A percentile compares a stretch with the other conserved stretches of the same genome.
These are phyloP conservation scores for Ephialtes manifestator DNA, from an alignment of 2,888 invertebrate genomes.

Conservation along the genomic window DNA sequence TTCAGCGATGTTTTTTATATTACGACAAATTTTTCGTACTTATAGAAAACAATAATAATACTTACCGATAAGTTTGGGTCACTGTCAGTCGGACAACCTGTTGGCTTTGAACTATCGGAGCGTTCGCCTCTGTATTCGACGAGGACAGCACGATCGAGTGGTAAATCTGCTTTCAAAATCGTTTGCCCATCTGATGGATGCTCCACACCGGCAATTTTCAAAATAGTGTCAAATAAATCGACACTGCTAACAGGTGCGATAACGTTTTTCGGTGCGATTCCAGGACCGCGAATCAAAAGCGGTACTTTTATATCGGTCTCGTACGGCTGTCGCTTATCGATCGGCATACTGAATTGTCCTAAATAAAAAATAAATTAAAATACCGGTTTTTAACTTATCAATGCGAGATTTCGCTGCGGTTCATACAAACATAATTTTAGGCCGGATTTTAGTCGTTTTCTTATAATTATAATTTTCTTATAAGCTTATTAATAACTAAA, in stretches of 20 bases:
- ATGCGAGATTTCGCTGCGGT: not conserved
- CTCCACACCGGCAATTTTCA: conserved; percentile 90
- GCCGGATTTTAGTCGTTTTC: not conserved
- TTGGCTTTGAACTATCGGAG: conserved; percentile 87
- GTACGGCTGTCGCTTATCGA: conserved; percentile 96
- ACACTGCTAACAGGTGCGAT: conserved; percentile 90
- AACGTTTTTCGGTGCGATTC: conserved; percentile 86
- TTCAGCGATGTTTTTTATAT: not conserved
- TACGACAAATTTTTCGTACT: too few species aligned
- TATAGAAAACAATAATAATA: conserved; percentile 66
- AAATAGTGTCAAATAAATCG: conserved; percentile 95
- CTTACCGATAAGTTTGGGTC: conserved; percentile 89
- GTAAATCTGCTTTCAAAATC: conserved; percentile 75
- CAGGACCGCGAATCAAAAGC: conserved; percentile 92
- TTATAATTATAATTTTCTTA: too few species aligned
- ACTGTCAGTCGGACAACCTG: conserved; percentile 89
- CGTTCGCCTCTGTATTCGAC: conserved; percentile 95
- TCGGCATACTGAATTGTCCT: conserved; percentile 96
- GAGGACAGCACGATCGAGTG: conserved; percentile 88
- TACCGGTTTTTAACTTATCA: not conserved
- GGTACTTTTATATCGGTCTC: conserved; percentile 96
- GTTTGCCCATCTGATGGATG: conserved; percentile 84
- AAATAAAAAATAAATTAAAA: conserved; percentile 66
- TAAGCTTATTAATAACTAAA: too few species aligned
- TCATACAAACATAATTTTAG: not conserved